A percentile compares a stretch with the other conserved stretches of the same genome.
Evolutionary conservation across 1,140 invertebrate species (phyloP).

Genomic region (Trichogramma pretiosum): DNA sequence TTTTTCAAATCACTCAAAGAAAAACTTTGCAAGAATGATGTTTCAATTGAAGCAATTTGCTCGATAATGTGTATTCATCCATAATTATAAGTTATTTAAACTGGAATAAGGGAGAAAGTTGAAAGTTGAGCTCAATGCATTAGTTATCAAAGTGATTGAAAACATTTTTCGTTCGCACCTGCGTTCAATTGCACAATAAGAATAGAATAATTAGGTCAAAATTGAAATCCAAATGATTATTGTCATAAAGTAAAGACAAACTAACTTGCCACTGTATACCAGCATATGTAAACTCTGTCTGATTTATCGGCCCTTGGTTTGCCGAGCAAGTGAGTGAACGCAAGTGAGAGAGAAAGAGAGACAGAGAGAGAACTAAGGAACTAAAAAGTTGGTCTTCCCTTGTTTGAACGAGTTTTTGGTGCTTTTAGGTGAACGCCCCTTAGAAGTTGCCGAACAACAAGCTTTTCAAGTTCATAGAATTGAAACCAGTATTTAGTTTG

Average conservation of each 20-base stretch:
- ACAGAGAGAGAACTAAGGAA: constrained; percentile 7
- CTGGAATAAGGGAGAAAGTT: background rate
- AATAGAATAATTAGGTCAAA: background rate
- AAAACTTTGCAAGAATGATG: too few species aligned
- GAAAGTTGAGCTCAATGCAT: background rate
- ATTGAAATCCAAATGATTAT: background rate
- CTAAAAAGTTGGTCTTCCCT: constrained; percentile 16
- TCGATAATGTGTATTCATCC: background rate
- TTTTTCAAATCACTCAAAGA: too few species aligned
- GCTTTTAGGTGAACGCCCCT: constrained; percentile 14
- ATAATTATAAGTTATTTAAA: background rate
- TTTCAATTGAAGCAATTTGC: constrained; percentile 1
- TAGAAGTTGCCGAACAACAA: constrained; percentile 15
- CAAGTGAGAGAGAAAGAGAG: background rate
- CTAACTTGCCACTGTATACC: background rate
- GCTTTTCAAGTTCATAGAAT: constrained; percentile 22
- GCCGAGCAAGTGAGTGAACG: too few species aligned
- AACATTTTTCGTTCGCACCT: background rate
- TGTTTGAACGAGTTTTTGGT: constrained; percentile 20
- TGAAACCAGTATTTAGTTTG: constrained; percentile 20
- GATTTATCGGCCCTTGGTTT: constrained; percentile 10
- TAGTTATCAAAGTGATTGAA: background rate
- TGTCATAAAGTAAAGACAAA: background rate
- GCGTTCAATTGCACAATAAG: too few species aligned
- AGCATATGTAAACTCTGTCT: constrained; percentile 4